Base-by-base conservation (phyloP, 2,113 vertebrate genomes). In the Prochilodus magdalenae region DNA sequence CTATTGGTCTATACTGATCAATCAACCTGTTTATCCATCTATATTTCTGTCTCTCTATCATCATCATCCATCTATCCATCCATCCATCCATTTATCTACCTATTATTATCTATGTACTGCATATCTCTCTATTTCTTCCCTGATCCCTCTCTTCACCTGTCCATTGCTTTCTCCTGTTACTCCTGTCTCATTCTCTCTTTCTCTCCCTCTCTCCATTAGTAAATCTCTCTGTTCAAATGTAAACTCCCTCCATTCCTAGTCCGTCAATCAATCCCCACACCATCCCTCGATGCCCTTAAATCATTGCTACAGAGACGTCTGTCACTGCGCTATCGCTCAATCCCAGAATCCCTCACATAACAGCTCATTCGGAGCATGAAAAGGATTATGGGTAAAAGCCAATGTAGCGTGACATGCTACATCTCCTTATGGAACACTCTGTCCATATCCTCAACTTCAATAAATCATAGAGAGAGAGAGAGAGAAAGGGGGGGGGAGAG, bases 301-400 rank as follows among this genome's bases (percentile, higher is more conserved):
- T 82, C 70, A 78, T 63, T 29, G 65, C 70, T 36, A 30, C 24
- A 44, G 67, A 82, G 75, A 69, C 70, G 44, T 75, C 67, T 62
- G 75, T 69, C 77, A 80, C 3, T 18, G 22, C 47, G 36, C 59
- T 82, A 77, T 47, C 73, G 65, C 51, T 80, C 63, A 59, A 70
- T 82, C 49, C 53, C 80, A 73, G 44, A 62, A 59, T 77, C 75
- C 73, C 63, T 33, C 24, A 36, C 40, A 62, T 74, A 73, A 73
- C 76, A 24, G 55, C 62, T 74, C 51, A 63, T 72, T 67, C 47
- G 26, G 76, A 77, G 83, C 75, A 26, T 81, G 60, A 47, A 76
- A 65, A 33, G 79, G 83, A 84, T 81, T 81, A 83, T 79, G 77
- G 55, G 67, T 71, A 70, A 70, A 84, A 80, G 66, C 49, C 53